phyloP scores from a whole-genome alignment of 2,113 vertebrate genomes.

The Psammodynastes pulverulentus region DNA sequence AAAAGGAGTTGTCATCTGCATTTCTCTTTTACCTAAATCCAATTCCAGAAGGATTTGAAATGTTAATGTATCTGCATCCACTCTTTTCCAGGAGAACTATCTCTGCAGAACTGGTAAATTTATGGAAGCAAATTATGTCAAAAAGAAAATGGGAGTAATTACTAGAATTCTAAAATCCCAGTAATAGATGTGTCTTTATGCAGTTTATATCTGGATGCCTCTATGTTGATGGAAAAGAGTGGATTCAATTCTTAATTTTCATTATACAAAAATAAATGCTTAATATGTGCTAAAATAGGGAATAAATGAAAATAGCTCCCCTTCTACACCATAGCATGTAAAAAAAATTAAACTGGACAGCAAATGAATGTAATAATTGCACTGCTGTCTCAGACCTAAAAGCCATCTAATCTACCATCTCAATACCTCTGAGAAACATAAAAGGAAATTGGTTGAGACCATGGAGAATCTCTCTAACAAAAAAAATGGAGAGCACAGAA shows the following conservation, averaged over 20 bases:
- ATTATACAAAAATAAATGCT: slow-evolving; percentile 44
- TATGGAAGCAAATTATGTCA: slow-evolving; percentile 10
- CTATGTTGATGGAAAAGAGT: slow-evolving; percentile 25
- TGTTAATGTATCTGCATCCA: slow-evolving; percentile 29
- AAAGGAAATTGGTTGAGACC: not conserved
- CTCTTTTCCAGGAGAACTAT: slow-evolving; percentile 13
- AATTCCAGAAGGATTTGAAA: slow-evolving; percentile 39
- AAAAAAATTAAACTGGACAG: slow-evolving; percentile 20
- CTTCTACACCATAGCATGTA: slow-evolving; percentile 29
- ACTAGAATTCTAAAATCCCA: slow-evolving; percentile 26
- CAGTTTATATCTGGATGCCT: not conserved
- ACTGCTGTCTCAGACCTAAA: not conserved
- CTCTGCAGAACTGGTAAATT: slow-evolving; percentile 32
- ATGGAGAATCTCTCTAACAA: not conserved
- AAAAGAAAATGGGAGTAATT: slow-evolving; percentile 22
- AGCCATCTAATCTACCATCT: not conserved
- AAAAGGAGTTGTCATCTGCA: not conserved
- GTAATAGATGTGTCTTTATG: slow-evolving; percentile 18
- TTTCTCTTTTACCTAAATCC: slow-evolving; percentile 14
- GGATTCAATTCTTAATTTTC: slow-evolving; percentile 43
- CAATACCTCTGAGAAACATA: not conserved
- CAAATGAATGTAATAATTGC: not conserved
- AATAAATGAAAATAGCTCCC: slow-evolving; percentile 31
- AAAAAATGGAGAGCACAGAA: not conserved
- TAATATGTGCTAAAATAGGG: slow-evolving; percentile 43